A percentile compares a stretch with the other conserved stretches of the same genome.
Conservation (phyloP, 1,140 invertebrate species). For the Adelges cooleyi region DNA sequence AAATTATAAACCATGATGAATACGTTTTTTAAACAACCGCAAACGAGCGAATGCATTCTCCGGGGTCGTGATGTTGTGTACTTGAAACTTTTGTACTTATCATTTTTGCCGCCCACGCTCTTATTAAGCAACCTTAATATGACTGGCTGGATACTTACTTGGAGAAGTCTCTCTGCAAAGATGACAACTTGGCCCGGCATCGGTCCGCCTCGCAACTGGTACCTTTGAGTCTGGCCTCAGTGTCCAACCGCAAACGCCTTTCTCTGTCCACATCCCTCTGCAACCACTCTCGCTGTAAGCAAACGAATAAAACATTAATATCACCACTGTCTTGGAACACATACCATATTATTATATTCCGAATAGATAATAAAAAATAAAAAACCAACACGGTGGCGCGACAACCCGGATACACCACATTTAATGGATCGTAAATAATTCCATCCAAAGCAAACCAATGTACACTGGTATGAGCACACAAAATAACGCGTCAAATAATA, state of each 20-base stretch:
- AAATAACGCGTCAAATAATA: conserved; percentile 9
- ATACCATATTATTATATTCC: too few relatives aligned
- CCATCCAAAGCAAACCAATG: background rate
- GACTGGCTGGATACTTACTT: conserved; percentile 41
- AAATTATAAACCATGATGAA: too few relatives aligned
- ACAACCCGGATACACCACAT: too few relatives aligned
- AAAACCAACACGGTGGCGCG: too few relatives aligned
- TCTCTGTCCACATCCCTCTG: conserved; percentile 51
- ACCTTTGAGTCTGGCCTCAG: conserved; percentile 44
- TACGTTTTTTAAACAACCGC: too few relatives aligned
- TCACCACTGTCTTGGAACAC: background rate
- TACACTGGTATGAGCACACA: background rate
- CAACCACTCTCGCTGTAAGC: conserved; percentile 45
- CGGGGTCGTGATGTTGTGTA: too few relatives aligned
- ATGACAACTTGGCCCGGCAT: conserved; percentile 43
- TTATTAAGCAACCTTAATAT: too few relatives aligned
- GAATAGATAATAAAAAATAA: too few relatives aligned
- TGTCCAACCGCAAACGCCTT: conserved; percentile 45
- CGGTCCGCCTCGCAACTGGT: conserved; percentile 45
- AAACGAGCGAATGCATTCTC: too few relatives aligned
- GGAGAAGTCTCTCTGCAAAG: conserved; percentile 45
- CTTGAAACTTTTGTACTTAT: too few relatives aligned
- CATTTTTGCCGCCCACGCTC: too few relatives aligned
- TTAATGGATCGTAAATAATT: background rate
- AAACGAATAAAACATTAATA: background rate